Conservation (phyloP, 2,113 vertebrate genomes). For the Crotalus tigris region DNA sequence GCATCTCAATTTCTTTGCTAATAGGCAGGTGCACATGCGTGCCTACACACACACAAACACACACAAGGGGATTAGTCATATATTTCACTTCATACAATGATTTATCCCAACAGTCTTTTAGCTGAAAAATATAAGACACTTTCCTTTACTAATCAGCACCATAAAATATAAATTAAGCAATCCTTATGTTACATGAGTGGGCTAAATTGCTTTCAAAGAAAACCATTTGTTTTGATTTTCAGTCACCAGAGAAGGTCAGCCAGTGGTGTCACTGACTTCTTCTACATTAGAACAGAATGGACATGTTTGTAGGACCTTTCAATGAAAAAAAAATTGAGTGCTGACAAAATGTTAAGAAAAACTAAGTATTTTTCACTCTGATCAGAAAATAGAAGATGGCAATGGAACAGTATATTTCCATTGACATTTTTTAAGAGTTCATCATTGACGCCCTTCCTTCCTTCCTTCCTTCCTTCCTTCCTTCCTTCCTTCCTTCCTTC, state of each 20-base stretch:
- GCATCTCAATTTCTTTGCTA: not conserved
- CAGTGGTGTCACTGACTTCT: not conserved
- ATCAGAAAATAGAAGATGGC: not conserved
- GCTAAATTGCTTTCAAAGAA: not conserved
- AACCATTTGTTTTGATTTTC: not conserved
- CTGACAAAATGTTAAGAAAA: not conserved
- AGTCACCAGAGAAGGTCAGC: not conserved
- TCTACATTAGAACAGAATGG: not conserved
- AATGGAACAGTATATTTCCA: not conserved
- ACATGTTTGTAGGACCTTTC: not conserved
- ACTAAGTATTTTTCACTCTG: not conserved
- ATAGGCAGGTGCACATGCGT: not conserved
- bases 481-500: not conserved
- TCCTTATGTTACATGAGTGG: not conserved
- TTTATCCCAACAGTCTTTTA: not conserved
- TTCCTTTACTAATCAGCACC: not conserved
- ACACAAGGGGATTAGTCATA: not conserved
- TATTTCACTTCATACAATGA: not conserved
- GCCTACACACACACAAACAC: not conserved
- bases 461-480: not conserved
- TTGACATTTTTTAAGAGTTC: not conserved
- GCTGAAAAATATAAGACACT: not conserved
- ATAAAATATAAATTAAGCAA: not conserved
- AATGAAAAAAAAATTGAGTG: not conserved
- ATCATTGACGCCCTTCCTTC: not conserved